phyloP scores from a whole-genome alignment of 2,888 invertebrate species.

The Nomada flava region DNA sequence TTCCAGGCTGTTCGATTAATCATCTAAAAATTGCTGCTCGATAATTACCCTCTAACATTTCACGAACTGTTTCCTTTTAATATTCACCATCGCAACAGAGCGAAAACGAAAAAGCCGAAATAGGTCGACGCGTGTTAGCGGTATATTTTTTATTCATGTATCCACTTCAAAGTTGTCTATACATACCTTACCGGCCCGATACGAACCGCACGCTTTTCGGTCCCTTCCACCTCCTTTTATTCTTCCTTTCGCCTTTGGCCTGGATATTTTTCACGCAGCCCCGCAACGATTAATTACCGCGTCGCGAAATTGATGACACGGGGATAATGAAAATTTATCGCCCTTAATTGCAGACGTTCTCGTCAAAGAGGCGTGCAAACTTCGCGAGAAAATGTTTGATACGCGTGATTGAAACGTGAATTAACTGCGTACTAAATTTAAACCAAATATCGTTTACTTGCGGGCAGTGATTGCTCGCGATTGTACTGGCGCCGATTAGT shows the following conservation, averaged over 20 bases:
- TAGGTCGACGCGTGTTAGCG: slow-evolving; percentile 39
- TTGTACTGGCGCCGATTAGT: no score
- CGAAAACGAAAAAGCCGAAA: slow-evolving; percentile 8
- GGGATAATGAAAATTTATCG: slow-evolving; percentile 33
- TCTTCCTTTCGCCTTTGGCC: slow-evolving; percentile 3
- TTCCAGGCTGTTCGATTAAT: neutral
- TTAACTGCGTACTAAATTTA: neutral
- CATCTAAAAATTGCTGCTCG: neutral
- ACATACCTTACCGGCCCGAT: slow-evolving; percentile 17
- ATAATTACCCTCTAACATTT: slow-evolving; percentile 13
- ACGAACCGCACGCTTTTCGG: slow-evolving; percentile 21
- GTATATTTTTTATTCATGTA: slow-evolving; percentile 50
- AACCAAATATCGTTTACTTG: no score
- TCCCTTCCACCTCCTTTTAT: slow-evolving; percentile 2
- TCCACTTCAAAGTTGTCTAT: slow-evolving; percentile 33
- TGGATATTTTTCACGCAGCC: slow-evolving; percentile 25
- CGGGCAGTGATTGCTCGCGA: no score
- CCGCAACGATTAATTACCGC: slow-evolving; percentile 35
- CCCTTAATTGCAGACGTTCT: neutral
- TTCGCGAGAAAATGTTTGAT: neutral
- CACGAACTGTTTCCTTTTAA: slow-evolving; percentile 34
- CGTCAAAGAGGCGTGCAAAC: neutral
- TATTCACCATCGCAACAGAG: slow-evolving; percentile 20
- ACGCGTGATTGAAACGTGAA: neutral
- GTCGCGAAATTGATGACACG: slow-evolving; percentile 25